A percentile compares a stretch with the other conserved stretches of the same genome.
These are phyloP conservation scores for Periparus ater DNA, from an alignment of 2,797 vertebrate genomes.

Conservation along the genomic window DNA sequence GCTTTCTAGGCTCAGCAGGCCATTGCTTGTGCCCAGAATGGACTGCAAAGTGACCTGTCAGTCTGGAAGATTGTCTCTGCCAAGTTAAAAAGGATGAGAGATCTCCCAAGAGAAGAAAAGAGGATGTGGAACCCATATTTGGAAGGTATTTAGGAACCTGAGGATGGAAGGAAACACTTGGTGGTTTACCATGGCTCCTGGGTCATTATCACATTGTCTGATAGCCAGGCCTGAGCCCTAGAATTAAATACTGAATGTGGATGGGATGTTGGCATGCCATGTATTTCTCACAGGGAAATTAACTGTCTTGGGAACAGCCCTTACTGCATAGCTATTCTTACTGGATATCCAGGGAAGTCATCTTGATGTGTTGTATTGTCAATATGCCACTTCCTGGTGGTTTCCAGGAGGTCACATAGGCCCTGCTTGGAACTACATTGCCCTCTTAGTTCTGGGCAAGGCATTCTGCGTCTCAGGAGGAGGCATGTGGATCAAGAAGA, in stretches of 20 bases:
- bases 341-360: background rate
- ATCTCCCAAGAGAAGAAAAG: background rate
- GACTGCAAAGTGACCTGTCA: background rate
- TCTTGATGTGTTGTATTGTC: background rate
- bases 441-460: background rate
- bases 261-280: rapidly evolving
- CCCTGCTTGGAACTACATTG: rapidly evolving
- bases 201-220: background rate
- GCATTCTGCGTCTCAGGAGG: background rate
- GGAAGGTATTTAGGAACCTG: background rate
- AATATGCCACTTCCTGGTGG: background rate
- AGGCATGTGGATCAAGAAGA: background rate
- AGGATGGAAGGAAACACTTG: background rate
- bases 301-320: background rate
- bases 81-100: background rate
- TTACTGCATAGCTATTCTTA: background rate
- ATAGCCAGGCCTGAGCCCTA: background rate
- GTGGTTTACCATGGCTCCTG: background rate
- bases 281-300: background rate
- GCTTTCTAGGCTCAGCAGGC: background rate
- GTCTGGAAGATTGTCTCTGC: background rate
- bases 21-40: background rate
- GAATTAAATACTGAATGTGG: background rate
- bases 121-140: background rate
- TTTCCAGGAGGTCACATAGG: background rate